These are phyloP conservation scores for Thymelicus lineola DNA, from an alignment of 2,888 invertebrate species.

Conservation along the genomic window DNA sequence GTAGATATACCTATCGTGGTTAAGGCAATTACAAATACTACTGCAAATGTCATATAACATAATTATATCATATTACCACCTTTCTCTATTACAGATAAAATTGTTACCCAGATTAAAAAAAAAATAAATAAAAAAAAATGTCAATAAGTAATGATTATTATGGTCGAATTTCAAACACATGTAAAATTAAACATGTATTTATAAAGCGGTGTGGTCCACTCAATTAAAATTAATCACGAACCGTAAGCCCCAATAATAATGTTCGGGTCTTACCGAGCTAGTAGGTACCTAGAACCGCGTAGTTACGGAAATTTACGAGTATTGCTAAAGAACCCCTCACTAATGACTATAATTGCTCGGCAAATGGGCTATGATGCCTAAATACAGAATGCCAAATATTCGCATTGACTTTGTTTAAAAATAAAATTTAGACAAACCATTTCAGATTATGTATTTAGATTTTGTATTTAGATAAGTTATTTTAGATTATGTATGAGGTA, in stretches of 20 bases:
- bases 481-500: too few relatives aligned
- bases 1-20: too few relatives aligned
- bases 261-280: constrained; percentile 28
- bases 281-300: constrained; percentile 8
- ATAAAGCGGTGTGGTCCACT: not conserved
- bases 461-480: too few relatives aligned
- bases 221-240: constrained; percentile 30
- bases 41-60: too few relatives aligned
- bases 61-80: too few relatives aligned
- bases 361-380: constrained; percentile 15
- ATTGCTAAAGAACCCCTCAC: constrained; percentile 24
- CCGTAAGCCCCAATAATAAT: constrained; percentile 23
- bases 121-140: too few relatives aligned
- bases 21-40: too few relatives aligned
- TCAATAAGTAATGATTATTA: too few relatives aligned
- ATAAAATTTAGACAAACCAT: not conserved
- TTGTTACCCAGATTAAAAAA: too few relatives aligned
- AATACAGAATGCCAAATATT: constrained; percentile 11
- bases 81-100: too few relatives aligned
- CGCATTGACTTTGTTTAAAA: not conserved
- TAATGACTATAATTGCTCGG: constrained; percentile 26
- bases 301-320: constrained; percentile 29
- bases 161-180: too few relatives aligned
- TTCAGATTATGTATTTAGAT: too few relatives aligned
- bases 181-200: not conserved